Base-by-base conservation (phyloP, 2,797 vertebrate species). In the Falco rusticolus region DNA sequence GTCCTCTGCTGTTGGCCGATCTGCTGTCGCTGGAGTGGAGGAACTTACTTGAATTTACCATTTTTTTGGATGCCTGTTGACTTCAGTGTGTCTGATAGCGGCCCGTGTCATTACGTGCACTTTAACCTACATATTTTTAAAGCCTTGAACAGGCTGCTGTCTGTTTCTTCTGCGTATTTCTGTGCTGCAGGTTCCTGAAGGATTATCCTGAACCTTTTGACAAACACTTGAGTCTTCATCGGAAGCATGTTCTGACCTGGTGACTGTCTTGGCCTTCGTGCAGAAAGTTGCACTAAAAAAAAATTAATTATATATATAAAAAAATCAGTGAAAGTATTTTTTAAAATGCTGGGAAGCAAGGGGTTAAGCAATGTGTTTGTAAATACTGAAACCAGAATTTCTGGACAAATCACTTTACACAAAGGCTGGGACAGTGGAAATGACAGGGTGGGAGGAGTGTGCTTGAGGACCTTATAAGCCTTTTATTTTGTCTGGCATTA, bases 1-100 rank as follows among this genome's bases (percentile, higher is more conserved):
- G 47, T 4, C 60, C 0, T 4, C 50, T 31, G 0, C 3, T 39
- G 59, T 10, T 10, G 61, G 43, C 5, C 2, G 48, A 13, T 20
- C 2, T 3, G 0, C n/a, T 11, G 64, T 3, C 65, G n/a, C 50
- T 33, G 59, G 22, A 37, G 60, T 2, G n/a, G 31, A 41, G 57
- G 4, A 56, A 68, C 70, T 85, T 51, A 4, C 18, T 15, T 43
- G 21, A 43, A 6, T 87, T 54, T 31, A 6, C 17, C 16, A 37
- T 48, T 34, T 24, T 21, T 72, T 10, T 24, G 13, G 3, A 2
- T 16, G 72, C 16, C 12, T 19, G 8, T 24, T 43, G 66, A 50
- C 18, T 31, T 43, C 7, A 7, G 19, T 1, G 11, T 50, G 3
- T 47, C 21, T 24, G 43, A 0, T 1, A 29, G 68, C 68, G 13